Evolutionary conservation across 2,888 invertebrate species (phyloP), one percentile per base, ranked within the genome.

Genomic region (Ernsta delagoae): DNA sequence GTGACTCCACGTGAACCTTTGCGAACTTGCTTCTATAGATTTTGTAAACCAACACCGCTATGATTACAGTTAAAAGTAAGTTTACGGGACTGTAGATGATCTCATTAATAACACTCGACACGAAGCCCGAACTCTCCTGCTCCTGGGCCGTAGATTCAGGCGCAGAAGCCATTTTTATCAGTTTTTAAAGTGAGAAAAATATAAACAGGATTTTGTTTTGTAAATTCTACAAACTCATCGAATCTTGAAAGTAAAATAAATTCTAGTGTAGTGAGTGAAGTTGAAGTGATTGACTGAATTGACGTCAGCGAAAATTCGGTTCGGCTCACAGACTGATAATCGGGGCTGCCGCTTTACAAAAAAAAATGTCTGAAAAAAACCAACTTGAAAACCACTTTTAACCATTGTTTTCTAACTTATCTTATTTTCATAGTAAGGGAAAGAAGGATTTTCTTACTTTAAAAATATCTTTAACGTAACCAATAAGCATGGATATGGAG

Each of bases 11-110:
- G 36, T 82, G 77, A 64, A 78, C 77, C 74, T 83, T 85, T 57
- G 80, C 80, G 71, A 88, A 88, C 76, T 88, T 94, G 77, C 85
- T 92, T 77, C 90, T 93, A 73, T 95, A 86, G 76, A 97, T 95
- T 90, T 96, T 96, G 81, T 96, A 96, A 67, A 96, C 86, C 75
- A 97, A 92, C 78, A 95, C 92, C 70, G 94, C 89, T 79, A 96
- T 95, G 71, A 96, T 88, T 69, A 92, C 94, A 71, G 95, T 92
- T 74, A 97, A 91, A 73, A 94, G 87, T 75, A 96, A 85, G 87
- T 97, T 96, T 71, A 96, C 79, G 16, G 96, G 96, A 83, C 94
- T 96, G 68, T 90, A 92, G 68, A 96, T 79, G 66, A 95, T 90
- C 82, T 96, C 95, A 74, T 81, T 79, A 68, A 94, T 72, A 73